Conservation (phyloP, 1,140 invertebrate genomes). For the Aphelenchoides fujianensis region DNA sequence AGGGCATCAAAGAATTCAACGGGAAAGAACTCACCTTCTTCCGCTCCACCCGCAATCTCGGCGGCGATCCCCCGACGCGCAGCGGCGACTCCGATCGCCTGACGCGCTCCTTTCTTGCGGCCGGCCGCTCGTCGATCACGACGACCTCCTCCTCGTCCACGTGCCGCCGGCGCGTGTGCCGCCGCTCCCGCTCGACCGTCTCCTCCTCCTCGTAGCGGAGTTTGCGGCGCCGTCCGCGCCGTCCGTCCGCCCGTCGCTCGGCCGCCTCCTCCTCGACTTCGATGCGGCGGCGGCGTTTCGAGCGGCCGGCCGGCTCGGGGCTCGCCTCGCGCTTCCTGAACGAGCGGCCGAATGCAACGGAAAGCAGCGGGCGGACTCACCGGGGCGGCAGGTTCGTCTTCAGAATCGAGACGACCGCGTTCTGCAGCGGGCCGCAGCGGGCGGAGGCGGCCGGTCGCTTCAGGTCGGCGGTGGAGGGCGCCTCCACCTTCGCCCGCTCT, state of each 20-base stretch:
- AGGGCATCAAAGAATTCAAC: neutral
- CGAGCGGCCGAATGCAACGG: neutral
- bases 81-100: neutral
- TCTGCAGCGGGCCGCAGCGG: neutral
- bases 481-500: conserved; percentile 5
- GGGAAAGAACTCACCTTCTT: neutral
- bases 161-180: neutral
- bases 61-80: neutral
- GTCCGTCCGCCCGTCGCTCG: neutral
- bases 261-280: neutral
- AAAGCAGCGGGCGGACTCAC: neutral
- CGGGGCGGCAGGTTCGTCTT: conserved; percentile 1
- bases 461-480: neutral
- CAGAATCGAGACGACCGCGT: neutral
- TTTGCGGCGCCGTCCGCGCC: neutral
- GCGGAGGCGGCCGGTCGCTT: neutral
- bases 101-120: neutral
- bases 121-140: neutral
- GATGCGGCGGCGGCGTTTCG: too few relatives aligned
- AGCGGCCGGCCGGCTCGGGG: too few relatives aligned
- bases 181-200: neutral
- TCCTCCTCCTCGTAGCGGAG: neutral
- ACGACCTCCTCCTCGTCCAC: neutral
- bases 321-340: too few relatives aligned
- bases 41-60: neutral